Percentiles rank a stretch among this genome's conserved stretches.
phyloP scores from a whole-genome alignment of 2,888 invertebrate genomes.

The Coenonympha arcania region DNA sequence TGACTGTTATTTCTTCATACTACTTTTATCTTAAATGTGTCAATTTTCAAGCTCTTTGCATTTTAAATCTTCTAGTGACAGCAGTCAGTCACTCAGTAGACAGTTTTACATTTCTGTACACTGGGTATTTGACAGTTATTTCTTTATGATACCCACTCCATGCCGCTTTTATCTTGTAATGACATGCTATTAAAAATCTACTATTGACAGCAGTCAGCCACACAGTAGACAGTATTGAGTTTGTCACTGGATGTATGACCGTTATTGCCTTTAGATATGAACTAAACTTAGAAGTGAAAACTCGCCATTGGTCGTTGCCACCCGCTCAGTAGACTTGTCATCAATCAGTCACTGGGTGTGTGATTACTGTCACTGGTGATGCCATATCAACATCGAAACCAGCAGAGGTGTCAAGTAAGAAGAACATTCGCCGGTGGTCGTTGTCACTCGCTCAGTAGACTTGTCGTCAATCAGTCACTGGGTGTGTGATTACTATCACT shows the following conservation, averaged over 20 bases:
- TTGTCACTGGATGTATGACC: too few relatives aligned
- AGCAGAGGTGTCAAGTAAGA: too few relatives aligned
- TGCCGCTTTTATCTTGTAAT: neutral
- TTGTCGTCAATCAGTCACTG: conserved; percentile 21
- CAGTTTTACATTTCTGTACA: conserved; percentile 11
- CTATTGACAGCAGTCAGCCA: conserved; percentile 15
- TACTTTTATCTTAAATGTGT: neutral
- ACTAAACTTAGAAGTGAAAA: too few relatives aligned
- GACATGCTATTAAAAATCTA: neutral
- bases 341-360: conserved; percentile 20
- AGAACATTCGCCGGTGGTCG: neutral
- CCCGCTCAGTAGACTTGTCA: conserved; percentile 23
- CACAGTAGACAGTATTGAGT: conserved; percentile 24
- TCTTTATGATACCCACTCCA: neutral
- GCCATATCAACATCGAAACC: too few relatives aligned
- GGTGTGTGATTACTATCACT: conserved; percentile 21
- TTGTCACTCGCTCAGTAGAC: conserved; percentile 25
- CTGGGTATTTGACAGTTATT: conserved; percentile 4
- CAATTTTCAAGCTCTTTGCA: neutral
- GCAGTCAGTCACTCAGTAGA: conserved; percentile 15
- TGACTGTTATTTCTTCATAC: neutral
- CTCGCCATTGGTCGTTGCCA: too few relatives aligned
- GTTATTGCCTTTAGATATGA: too few relatives aligned
- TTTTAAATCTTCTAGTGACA: neutral
- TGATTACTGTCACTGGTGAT: conserved; percentile 17